Conservation (phyloP, 2,113 vertebrate species). For the Paraplagusia blochii region DNA sequence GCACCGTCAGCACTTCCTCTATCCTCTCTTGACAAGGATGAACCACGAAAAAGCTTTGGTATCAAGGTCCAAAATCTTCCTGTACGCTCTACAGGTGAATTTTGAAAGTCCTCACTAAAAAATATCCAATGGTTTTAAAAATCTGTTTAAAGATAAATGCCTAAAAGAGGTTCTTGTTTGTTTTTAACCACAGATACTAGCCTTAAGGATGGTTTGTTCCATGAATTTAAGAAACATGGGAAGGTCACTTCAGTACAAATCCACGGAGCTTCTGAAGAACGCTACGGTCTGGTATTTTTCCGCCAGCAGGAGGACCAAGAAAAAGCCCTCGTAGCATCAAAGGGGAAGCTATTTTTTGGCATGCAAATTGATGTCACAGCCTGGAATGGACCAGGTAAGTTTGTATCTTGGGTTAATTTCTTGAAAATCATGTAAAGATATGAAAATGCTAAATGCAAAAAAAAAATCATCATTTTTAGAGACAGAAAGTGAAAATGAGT, state of each 20-base stretch:
- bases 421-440: neutral
- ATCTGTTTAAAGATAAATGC: constrained; percentile 1
- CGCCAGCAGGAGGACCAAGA: constrained; percentile 98
- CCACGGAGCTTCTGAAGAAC: constrained; percentile 92
- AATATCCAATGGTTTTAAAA: neutral
- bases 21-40: constrained; percentile 92
- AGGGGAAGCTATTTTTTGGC: constrained; percentile 98
- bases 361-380: constrained; percentile 99
- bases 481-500: constrained; percentile 98
- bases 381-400: constrained; percentile 94
- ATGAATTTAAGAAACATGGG: constrained; percentile 98
- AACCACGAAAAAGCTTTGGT: constrained; percentile 97
- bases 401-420: constrained; percentile 1
- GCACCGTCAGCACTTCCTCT: constrained; percentile 89
- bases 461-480: constrained; percentile 71
- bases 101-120: constrained; percentile 1
- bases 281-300: constrained; percentile 97
- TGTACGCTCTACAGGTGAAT: constrained; percentile 94
- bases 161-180: constrained; percentile 1
- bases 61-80: constrained; percentile 99
- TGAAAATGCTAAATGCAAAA: constrained; percentile 5
- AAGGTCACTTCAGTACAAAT: constrained; percentile 99
- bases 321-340: constrained; percentile 92
- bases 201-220: constrained; percentile 98
- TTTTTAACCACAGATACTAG: constrained; percentile 85